Percentiles rank a stretch among this genome's conserved stretches.
Conservation (phyloP, 2,888 invertebrate species). For the Agrilus mali region DNA sequence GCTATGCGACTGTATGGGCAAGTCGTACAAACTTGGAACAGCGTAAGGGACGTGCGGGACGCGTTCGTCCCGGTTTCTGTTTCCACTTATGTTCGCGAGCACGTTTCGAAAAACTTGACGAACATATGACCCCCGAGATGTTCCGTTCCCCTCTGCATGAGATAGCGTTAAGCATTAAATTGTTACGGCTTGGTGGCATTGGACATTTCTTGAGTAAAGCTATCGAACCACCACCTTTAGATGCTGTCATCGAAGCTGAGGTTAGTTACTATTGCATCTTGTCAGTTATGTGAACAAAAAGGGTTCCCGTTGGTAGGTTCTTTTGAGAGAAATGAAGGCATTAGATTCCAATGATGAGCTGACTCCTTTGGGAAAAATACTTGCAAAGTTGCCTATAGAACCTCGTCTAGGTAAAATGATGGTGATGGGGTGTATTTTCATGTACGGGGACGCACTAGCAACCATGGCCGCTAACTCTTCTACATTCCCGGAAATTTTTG, state of each 20-base stretch:
- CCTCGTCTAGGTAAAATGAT: slow-evolving; percentile 96
- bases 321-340: slow-evolving; percentile 75
- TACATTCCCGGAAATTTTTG: slow-evolving; percentile 90
- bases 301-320: slow-evolving; percentile 16
- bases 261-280: slow-evolving; percentile 35
- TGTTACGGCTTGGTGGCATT: slow-evolving; percentile 81
- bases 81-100: slow-evolving; percentile 83
- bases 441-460: slow-evolving; percentile 80
- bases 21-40: slow-evolving; percentile 91
- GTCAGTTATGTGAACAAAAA: no score
- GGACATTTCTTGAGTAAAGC: slow-evolving; percentile 92
- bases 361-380: slow-evolving; percentile 84
- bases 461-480: slow-evolving; percentile 93
- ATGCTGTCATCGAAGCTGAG: slow-evolving; percentile 97
- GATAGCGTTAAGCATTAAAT: slow-evolving; percentile 79
- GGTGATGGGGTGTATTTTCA: slow-evolving; percentile 84
- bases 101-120: slow-evolving; percentile 60
- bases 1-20: slow-evolving; percentile 95
- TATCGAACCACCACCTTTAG: slow-evolving; percentile 91
- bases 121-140: slow-evolving; percentile 94
- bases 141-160: slow-evolving; percentile 95
- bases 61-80: slow-evolving; percentile 86
- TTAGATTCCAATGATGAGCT: slow-evolving; percentile 76
- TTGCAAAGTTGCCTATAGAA: slow-evolving; percentile 91
- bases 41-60: slow-evolving; percentile 83